Evolutionary conservation across 2,888 invertebrate genomes (phyloP).

Genomic region (Limulus polyphemus): DNA sequence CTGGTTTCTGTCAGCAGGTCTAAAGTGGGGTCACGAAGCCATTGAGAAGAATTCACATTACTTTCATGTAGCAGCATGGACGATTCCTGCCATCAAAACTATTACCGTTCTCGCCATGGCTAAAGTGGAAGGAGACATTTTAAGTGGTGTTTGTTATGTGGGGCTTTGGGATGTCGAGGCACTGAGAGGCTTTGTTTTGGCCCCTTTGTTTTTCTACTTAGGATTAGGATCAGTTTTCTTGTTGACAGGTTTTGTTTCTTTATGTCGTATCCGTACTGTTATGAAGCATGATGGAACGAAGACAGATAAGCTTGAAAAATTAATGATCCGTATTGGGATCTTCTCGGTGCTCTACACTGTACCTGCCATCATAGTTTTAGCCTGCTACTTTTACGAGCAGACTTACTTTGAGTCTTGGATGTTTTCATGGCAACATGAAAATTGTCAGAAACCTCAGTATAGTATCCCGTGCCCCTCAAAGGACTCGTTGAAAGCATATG

Average conservation of each 20-base stretch:
- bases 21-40: constrained; percentile 97
- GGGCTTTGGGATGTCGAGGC: constrained; percentile 76
- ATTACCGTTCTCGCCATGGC: constrained; percentile 89
- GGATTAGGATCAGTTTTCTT: constrained; percentile 84
- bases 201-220: constrained; percentile 79
- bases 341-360: constrained; percentile 95
- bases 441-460: constrained; percentile 44
- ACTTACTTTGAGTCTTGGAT: constrained; percentile 83
- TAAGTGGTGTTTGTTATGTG: constrained; percentile 89
- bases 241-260: constrained; percentile 84
- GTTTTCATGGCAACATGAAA: constrained; percentile 52
- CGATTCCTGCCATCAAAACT: constrained; percentile 87
- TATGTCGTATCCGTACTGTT: constrained; percentile 88
- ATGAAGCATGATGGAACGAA: constrained; percentile 92
- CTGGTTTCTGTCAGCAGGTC: constrained; percentile 90
- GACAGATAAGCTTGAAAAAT: constrained; percentile 87
- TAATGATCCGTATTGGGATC: constrained; percentile 93
- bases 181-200: constrained; percentile 74
- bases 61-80: constrained; percentile 97
- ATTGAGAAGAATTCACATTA: constrained; percentile 94
- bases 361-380: constrained; percentile 82
- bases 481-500: constrained; percentile 5
- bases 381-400: constrained; percentile 88
- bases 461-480: constrained; percentile 26
- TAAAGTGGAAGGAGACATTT: constrained; percentile 84